phyloP scores from a whole-genome alignment of 2,888 invertebrate species.

The Tetramorium bicarinatum region DNA sequence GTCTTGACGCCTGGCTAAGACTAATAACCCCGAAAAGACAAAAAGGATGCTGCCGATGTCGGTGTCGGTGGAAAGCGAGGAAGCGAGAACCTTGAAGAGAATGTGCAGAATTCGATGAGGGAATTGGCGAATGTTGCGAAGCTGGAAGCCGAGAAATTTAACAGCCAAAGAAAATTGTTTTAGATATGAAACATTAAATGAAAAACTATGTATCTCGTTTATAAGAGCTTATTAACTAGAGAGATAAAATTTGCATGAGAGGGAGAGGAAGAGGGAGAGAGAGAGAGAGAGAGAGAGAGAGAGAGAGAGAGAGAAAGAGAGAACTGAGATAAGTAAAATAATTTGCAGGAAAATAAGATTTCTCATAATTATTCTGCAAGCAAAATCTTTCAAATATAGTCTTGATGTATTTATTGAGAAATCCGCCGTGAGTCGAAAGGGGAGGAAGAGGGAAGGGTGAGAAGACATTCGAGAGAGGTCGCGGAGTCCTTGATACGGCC shows the following conservation, averaged over 20 bases:
- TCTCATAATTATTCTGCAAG: too few species aligned
- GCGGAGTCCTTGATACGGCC: neutral
- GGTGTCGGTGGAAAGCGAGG: slow-evolving; percentile 6
- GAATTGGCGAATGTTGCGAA: neutral
- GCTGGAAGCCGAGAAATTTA: neutral
- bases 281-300: neutral
- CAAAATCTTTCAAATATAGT: neutral
- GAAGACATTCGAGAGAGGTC: slow-evolving; percentile 23
- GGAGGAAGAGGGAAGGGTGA: too few species aligned
- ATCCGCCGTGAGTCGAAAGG: neutral
- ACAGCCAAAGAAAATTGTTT: neutral
- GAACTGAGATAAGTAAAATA: neutral
- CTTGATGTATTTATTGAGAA: neutral
- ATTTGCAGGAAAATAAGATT: neutral
- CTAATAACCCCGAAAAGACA: slow-evolving; percentile 74
- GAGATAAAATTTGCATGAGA: neutral
- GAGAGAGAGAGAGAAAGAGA: too few species aligned
- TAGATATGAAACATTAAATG: neutral
- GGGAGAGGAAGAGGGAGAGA: neutral
- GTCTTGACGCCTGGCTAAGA: slow-evolving; percentile 75
- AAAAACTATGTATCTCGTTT: neutral
- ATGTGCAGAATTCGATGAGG: neutral
- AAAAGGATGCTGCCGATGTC: slow-evolving; percentile 61
- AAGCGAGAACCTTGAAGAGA: slow-evolving; percentile 17
- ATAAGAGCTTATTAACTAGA: neutral